These are phyloP conservation scores for Spatula clypeata DNA, from an alignment of 2,797 vertebrate genomes.

Conservation along the genomic window DNA sequence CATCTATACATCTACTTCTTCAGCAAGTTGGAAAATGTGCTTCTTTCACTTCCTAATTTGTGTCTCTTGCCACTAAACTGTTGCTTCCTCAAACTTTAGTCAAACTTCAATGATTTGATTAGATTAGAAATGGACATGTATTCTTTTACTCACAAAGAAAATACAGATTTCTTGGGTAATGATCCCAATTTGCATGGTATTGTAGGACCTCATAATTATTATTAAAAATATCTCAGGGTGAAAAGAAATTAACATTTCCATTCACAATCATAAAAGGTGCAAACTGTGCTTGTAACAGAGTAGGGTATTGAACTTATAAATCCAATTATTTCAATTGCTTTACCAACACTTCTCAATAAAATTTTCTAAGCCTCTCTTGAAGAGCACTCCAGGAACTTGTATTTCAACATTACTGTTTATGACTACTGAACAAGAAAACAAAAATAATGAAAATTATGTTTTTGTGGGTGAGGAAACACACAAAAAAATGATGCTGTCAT, in stretches of 20 bases:
- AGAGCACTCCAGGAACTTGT: neutral
- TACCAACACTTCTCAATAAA: neutral
- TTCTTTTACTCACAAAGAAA: neutral
- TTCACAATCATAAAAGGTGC: neutral
- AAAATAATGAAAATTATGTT: neutral
- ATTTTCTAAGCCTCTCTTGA: neutral
- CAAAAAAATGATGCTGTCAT: neutral
- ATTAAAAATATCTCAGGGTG: neutral
- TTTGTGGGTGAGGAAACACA: neutral
- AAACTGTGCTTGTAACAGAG: neutral
- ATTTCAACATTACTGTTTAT: neutral
- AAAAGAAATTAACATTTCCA: neutral
- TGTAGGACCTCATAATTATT: neutral
- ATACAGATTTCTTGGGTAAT: neutral
- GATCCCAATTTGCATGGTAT: accelerated
- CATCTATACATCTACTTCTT: neutral
- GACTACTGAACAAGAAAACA: neutral
- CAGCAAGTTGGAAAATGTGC: accelerated
- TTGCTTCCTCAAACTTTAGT: neutral
- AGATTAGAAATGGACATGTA: neutral
- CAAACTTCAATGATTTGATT: neutral
- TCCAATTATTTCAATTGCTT: neutral
- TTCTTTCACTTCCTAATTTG: neutral
- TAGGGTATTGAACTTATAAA: neutral
- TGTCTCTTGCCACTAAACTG: neutral